These are phyloP conservation scores for Drosophila setosimentum DNA, from an alignment of 2,888 invertebrate species.

Conservation along the genomic window DNA sequence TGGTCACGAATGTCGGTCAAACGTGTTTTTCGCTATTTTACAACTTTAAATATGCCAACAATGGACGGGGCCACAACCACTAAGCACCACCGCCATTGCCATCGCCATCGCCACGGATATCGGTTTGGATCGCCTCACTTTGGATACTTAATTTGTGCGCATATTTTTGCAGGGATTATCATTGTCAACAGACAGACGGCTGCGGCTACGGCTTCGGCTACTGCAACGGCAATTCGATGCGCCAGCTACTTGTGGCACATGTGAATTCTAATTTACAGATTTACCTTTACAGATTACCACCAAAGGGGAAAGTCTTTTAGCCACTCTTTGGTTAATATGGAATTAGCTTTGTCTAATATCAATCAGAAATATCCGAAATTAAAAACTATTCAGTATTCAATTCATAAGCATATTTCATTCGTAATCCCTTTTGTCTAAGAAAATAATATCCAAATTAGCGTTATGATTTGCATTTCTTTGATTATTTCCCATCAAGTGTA, in stretches of 20 bases:
- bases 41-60: constrained; percentile 81
- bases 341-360: constrained; percentile 38
- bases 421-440: not conserved
- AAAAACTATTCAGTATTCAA: not conserved
- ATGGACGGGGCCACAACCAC: constrained; percentile 51
- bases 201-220: too few species aligned
- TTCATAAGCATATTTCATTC: not conserved
- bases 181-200: constrained; percentile 54
- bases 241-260: constrained; percentile 43
- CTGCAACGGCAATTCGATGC: constrained; percentile 47
- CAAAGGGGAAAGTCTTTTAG: constrained; percentile 44
- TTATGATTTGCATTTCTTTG: too few species aligned
- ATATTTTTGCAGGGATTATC: constrained; percentile 79
- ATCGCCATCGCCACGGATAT: constrained; percentile 9
- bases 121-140: constrained; percentile 47
- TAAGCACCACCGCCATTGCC: constrained; percentile 20
- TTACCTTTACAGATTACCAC: constrained; percentile 34
- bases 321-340: constrained; percentile 46
- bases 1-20: constrained; percentile 80
- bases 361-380: constrained; percentile 6
- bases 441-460: too few species aligned
- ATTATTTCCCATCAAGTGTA: not conserved
- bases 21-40: constrained; percentile 80
- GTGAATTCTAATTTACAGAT: constrained; percentile 60
- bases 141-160: constrained; percentile 78